phyloP scores from a whole-genome alignment of 2,888 invertebrate species.

The Baccha elongata region DNA sequence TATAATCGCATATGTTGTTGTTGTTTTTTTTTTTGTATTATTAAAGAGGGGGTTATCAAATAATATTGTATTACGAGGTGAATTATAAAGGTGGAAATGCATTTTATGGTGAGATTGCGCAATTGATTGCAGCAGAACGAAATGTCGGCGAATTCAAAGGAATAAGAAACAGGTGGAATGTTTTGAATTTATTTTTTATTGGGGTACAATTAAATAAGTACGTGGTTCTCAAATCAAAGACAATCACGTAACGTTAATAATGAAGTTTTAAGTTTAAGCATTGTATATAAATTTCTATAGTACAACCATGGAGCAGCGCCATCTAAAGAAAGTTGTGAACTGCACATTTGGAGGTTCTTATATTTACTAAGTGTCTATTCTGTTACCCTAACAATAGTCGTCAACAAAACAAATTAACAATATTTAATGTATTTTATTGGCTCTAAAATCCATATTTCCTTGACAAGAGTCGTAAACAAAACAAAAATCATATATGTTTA shows the following conservation, averaged over 20 bases:
- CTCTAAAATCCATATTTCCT: conserved; percentile 12
- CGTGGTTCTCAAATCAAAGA: conserved; percentile 16
- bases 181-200: conserved; percentile 5
- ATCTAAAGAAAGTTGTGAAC: too few relatives aligned
- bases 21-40: conserved; percentile 17
- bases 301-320: too few relatives aligned
- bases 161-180: conserved; percentile 60
- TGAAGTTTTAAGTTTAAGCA: conserved; percentile 15
- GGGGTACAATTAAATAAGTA: conserved; percentile 52
- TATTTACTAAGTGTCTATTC: too few relatives aligned
- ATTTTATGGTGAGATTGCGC: conserved; percentile 65
- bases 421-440: too few relatives aligned
- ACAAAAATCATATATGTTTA: too few relatives aligned
- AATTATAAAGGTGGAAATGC: conserved; percentile 14
- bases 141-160: conserved; percentile 64
- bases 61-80: not conserved
- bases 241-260: conserved; percentile 12
- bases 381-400: too few relatives aligned
- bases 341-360: too few relatives aligned
- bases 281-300: too few relatives aligned
- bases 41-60: not conserved
- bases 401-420: too few relatives aligned
- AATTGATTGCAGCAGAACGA: not conserved
- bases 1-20: conserved; percentile 60
- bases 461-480: too few relatives aligned